Evolutionary conservation across 2,797 vertebrate species (phyloP).

Genomic region (Valencia hispanica): DNA sequence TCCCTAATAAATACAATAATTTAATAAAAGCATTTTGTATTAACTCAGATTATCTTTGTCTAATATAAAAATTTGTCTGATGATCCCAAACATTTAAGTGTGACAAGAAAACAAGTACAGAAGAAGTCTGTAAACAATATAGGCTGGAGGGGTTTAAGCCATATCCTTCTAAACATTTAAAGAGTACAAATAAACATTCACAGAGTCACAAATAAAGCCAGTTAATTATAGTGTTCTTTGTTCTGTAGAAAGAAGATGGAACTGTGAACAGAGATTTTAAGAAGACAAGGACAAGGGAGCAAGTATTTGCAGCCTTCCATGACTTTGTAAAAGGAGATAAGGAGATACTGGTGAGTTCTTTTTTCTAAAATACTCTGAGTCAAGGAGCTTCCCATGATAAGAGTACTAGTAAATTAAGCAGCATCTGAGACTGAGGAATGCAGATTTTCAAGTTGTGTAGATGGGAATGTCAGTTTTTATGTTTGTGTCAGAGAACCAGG

Average conservation of each 20-base stretch:
- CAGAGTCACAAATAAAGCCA: background rate
- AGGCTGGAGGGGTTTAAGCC: background rate
- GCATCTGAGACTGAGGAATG: background rate
- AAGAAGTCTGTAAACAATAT: background rate
- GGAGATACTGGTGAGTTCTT: conserved; percentile 89
- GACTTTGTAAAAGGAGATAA: conserved; percentile 93
- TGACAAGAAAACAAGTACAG: background rate
- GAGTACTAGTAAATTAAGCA: background rate
- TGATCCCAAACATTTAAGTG: background rate
- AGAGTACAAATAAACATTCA: background rate
- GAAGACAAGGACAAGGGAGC: conserved; percentile 93
- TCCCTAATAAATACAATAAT: background rate
- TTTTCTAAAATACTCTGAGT: background rate
- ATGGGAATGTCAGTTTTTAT: background rate
- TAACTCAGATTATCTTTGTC: background rate
- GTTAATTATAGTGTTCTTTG: background rate
- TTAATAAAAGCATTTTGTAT: background rate
- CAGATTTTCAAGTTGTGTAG: background rate
- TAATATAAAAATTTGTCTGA: background rate
- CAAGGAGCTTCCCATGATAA: background rate
- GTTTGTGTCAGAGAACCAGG: conserved; percentile 15
- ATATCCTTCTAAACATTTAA: background rate
- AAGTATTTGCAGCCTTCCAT: conserved; percentile 88
- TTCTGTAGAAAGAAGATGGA: conserved; percentile 92
- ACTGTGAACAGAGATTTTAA: conserved; percentile 98